Evolutionary conservation across 2,797 vertebrate species (phyloP), one percentile per base, ranked within the genome.

Genomic region (Choloepus didactylus): DNA sequence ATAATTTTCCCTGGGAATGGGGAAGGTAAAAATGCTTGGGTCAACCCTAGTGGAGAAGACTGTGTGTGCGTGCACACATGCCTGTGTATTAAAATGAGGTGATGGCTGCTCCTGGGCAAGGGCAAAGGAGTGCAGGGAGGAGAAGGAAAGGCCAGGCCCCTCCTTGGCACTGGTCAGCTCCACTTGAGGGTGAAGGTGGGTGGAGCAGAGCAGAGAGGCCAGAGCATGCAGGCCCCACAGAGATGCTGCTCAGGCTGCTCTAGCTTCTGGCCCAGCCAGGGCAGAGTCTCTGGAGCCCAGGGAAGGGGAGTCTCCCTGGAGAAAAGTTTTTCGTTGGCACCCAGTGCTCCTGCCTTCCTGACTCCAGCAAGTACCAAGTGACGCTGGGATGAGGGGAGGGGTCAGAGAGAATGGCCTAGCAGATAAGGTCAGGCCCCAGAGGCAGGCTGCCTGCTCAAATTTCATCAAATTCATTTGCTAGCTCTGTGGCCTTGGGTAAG

Each of bases 331-430:
- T 87, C 89, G 41, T 14, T 1, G 25, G 64, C 60, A 75, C 46
- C 46, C 31, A 11, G 49, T 25, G 49, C 35, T 35, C 77, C 70
- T 80, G 41, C 59, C 64, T 75, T 54, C 31, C n/a, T 29, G 12
- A 69, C 29, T 44, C 72, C 29, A 93, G 51, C 76, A 92, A 83
- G 49, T 46, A 31, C 14, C 49, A 89, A 16, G 75, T n/a, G 38
- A 69, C 44, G 38, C 0, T 2, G 15, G 80, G 38, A 9, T 1
- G 3, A 75, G 35, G 31, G 11, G 27, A 29, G 44, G 56, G 56
- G 66, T 83, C 89, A 31, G 1, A 0, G 25, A 54, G 29, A 44
- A 9, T 21, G 51, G 41, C 67, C 81, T 86, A 9, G 5, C 25
- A 18, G 15, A 73, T 49, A 87, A 38, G 38, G n/a, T 23, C 44